A percentile compares a stretch with the other conserved stretches of the same genome.
Evolutionary conservation across 2,113 vertebrate species (phyloP).

Genomic region (Psammodynastes pulverulentus): DNA sequence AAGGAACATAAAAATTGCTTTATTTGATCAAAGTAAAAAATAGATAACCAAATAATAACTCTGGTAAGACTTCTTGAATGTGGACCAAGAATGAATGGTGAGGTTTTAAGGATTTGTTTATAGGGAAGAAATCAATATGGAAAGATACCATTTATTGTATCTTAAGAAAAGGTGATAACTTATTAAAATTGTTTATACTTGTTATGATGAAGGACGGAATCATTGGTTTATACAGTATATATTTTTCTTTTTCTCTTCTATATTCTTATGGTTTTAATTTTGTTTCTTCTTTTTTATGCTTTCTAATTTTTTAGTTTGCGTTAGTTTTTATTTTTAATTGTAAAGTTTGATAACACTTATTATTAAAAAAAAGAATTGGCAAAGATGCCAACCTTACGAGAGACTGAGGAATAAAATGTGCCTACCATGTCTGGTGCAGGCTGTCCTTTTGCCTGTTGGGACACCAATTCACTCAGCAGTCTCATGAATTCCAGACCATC

Average conservation of each 20-base stretch:
- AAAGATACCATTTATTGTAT: neutral
- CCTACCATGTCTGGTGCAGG: conserved; percentile 63
- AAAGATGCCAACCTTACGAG: neutral
- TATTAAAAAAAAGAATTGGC: neutral
- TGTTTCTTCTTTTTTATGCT: neutral
- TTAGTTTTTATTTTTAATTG: neutral
- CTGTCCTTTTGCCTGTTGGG: conserved; percentile 39
- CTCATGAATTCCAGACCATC: conserved; percentile 88
- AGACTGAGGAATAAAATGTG: rapidly evolving
- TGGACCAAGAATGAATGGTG: neutral
- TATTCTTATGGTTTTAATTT: neutral
- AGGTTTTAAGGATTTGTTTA: neutral
- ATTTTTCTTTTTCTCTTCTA: neutral
- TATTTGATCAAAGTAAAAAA: neutral
- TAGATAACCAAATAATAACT: neutral
- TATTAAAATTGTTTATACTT: neutral
- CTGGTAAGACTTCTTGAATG: neutral
- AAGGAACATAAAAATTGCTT: neutral
- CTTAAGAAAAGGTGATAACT: neutral
- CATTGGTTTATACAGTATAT: neutral
- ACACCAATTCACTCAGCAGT: conserved; percentile 71
- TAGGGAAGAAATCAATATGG: neutral
- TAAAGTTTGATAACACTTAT: neutral
- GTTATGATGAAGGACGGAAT: neutral
- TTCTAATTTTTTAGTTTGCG: neutral